These are phyloP conservation scores for Sardina pilchardus DNA, from an alignment of 2,113 vertebrate species.

Conservation along the genomic window DNA sequence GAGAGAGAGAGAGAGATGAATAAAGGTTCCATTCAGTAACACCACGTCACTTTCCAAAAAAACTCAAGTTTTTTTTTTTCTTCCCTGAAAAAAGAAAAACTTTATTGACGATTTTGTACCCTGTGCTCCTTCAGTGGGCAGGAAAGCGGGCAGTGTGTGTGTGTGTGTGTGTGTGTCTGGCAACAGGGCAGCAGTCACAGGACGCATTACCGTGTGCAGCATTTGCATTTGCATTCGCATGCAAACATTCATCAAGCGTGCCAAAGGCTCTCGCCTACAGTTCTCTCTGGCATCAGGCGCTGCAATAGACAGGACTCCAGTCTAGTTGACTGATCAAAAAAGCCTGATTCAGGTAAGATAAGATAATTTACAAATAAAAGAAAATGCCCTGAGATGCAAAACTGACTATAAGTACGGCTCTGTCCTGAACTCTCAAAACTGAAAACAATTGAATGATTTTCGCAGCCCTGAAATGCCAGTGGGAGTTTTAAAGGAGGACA, in stretches of 20 bases:
- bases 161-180: background rate
- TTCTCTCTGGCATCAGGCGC: background rate
- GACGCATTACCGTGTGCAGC: background rate
- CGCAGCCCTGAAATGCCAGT: background rate
- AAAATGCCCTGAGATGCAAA: background rate
- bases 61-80: background rate
- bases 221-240: conserved; percentile 39
- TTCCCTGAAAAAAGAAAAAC: background rate
- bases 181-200: background rate
- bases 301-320: background rate
- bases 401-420: background rate
- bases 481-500: background rate
- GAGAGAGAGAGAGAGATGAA: background rate
- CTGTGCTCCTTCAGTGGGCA: background rate
- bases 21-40: conserved; percentile 8
- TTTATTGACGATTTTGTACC: background rate
- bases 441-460: background rate
- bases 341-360: background rate
- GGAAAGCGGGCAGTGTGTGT: background rate
- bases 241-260: conserved; percentile 30
- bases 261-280: conserved; percentile 18
- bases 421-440: background rate
- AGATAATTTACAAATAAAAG: no score
- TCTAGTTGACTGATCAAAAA: background rate
- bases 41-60: background rate